Percentiles rank a stretch among this genome's conserved stretches.
Evolutionary conservation across 2,888 invertebrate species (phyloP).

Genomic region (Phyllotreta cruciferae): DNA sequence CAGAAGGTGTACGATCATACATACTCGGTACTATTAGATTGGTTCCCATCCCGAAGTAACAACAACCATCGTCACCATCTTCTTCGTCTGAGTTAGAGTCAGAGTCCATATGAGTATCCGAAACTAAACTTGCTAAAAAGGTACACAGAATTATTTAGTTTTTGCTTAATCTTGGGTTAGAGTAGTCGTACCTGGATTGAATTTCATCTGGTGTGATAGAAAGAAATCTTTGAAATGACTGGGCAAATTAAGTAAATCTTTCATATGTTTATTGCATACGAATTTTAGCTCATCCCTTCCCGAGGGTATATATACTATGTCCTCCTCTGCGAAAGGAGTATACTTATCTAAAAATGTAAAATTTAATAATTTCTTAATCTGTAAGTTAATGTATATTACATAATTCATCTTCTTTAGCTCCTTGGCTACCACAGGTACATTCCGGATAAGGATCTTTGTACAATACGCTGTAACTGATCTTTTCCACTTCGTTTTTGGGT

Average conservation of each 20-base stretch:
- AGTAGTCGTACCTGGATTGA: conserved; percentile 37
- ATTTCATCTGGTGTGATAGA: conserved; percentile 39
- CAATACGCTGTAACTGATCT: conserved; percentile 47
- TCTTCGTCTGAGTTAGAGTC: conserved; percentile 33
- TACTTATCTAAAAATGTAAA: conserved; percentile 14
- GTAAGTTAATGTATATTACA: conserved; percentile 3
- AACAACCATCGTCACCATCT: conserved; percentile 29
- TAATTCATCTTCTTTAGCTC: conserved; percentile 6
- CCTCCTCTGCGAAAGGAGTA: conserved; percentile 21
- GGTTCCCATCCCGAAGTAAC: conserved; percentile 31
- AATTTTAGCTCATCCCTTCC: conserved; percentile 34
- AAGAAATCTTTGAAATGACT: conserved; percentile 43
- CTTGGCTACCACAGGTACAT: conserved; percentile 47
- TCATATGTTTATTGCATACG: conserved; percentile 43
- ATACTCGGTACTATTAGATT: conserved; percentile 30
- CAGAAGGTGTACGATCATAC: conserved; percentile 32
- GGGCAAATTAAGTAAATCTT: conserved; percentile 41
- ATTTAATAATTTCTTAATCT: neutral
- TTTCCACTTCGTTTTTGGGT: conserved; percentile 18
- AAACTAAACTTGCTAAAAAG: conserved; percentile 3
- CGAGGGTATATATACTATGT: conserved; percentile 24
- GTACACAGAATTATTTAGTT: no score
- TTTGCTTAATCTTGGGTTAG: neutral
- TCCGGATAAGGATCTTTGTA: conserved; percentile 52
- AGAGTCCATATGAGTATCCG: conserved; percentile 25